Conservation (phyloP, 2,797 vertebrate species). For the Distichodus sexfasciatus region DNA sequence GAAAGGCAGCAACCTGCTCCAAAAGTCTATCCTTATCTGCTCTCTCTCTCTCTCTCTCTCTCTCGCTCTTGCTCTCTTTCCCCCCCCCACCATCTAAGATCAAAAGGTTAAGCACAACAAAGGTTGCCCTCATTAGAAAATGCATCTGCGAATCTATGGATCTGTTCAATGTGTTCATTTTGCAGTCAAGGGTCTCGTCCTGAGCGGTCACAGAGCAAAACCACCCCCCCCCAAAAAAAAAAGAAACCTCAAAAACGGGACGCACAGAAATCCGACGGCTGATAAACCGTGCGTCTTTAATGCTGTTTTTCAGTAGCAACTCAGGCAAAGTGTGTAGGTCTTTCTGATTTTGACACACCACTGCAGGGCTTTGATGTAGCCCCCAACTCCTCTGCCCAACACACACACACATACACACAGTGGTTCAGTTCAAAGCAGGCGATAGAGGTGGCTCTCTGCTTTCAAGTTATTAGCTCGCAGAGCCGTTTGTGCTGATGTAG, state of each 20-base stretch:
- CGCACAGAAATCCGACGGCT: conserved; percentile 45
- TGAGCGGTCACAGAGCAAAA: conserved; percentile 61
- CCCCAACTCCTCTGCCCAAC: conserved; percentile 18
- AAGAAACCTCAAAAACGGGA: too few species aligned
- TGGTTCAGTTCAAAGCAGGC: conserved; percentile 83
- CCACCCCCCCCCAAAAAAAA: too few species aligned
- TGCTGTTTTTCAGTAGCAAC: conserved; percentile 63
- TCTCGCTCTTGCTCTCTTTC: conserved; percentile 1
- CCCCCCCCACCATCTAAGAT: conserved; percentile 49
- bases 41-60: not conserved
- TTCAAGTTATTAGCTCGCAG: conserved; percentile 88
- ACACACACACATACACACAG: conserved; percentile 15
- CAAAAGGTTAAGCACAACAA: conserved; percentile 73
- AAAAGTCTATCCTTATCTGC: not conserved
- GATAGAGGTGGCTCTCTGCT: conserved; percentile 82
- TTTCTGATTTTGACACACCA: conserved; percentile 77
- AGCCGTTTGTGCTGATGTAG: conserved; percentile 84
- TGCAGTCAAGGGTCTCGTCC: conserved; percentile 52
- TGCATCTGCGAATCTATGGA: conserved; percentile 31
- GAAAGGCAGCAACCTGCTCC: too few species aligned
- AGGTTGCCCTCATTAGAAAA: conserved; percentile 56
- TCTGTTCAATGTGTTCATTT: conserved; percentile 33
- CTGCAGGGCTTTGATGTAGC: conserved; percentile 85
- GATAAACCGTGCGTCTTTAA: conserved; percentile 74
- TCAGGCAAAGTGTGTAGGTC: conserved; percentile 73